A percentile compares a stretch with the other conserved stretches of the same genome.
Evolutionary conservation across 2,797 vertebrate species (phyloP).

Genomic region (Clarias platycephalus): DNA sequence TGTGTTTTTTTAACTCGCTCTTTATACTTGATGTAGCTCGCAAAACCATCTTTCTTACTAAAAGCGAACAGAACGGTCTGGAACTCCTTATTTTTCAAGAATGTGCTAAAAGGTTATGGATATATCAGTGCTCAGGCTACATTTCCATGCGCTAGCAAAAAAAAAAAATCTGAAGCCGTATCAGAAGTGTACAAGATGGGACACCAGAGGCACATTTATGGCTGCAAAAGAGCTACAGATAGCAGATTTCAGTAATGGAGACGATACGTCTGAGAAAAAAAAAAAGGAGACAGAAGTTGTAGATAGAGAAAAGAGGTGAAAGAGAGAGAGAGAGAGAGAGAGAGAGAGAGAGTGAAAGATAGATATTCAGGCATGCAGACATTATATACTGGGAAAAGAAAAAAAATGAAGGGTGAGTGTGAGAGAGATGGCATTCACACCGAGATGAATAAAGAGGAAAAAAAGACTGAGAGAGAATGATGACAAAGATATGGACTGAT

Average conservation of each 20-base stretch:
- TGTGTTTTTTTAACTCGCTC: background rate
- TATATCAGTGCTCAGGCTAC: background rate
- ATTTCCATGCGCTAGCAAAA: conserved; percentile 2
- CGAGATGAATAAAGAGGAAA: background rate
- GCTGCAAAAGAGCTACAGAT: conserved; percentile 27
- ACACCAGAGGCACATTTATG: conserved; percentile 29
- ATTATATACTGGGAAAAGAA: background rate
- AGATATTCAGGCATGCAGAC: background rate
- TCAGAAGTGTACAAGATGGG: conserved; percentile 11
- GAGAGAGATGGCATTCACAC: conserved; percentile 20
- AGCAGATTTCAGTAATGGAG: conserved; percentile 51
- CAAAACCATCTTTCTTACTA: background rate
- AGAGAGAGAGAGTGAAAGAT: background rate
- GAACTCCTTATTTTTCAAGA: background rate
- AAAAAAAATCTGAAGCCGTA: background rate
- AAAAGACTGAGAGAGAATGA: conserved; percentile 15
- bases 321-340: background rate
- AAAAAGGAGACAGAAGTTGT: conserved; percentile 4
- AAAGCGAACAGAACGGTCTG: background rate
- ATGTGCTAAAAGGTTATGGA: background rate
- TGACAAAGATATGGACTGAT: conserved; percentile 18
- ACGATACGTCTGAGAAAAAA: background rate
- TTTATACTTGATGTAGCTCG: background rate
- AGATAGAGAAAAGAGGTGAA: conserved; percentile 15
- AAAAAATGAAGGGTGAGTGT: background rate